Percentiles rank a stretch among this genome's conserved stretches.
Evolutionary conservation across 2,113 vertebrate species (phyloP).

Genomic region (Tiliqua scincoides): DNA sequence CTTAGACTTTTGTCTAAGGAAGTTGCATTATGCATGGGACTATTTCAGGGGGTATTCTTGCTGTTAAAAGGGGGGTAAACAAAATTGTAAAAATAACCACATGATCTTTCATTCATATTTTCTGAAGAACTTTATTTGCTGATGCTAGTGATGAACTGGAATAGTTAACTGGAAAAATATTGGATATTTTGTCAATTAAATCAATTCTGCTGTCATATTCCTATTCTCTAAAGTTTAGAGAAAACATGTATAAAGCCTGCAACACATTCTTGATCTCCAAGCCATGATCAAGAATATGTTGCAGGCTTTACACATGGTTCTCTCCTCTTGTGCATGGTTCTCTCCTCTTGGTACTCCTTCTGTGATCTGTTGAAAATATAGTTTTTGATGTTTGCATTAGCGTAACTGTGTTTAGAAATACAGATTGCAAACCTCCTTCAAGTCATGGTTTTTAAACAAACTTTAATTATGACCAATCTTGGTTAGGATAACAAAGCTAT

Average conservation of each 20-base stretch:
- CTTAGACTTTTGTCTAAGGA: not conserved
- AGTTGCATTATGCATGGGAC: not conserved
- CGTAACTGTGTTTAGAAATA: too few species aligned
- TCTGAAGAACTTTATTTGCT: not conserved
- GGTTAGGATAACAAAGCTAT: too few species aligned
- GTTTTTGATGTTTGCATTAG: too few species aligned
- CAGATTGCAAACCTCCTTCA: too few species aligned
- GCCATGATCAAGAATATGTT: not conserved
- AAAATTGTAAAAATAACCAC: not conserved
- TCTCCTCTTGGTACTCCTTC: too few species aligned
- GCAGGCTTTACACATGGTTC: not conserved
- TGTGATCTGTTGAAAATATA: too few species aligned
- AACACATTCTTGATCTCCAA: too few species aligned
- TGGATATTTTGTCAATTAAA: not conserved
- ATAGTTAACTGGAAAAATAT: not conserved
- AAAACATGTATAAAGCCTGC: too few species aligned
- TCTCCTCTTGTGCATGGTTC: too few species aligned
- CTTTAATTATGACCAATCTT: too few species aligned
- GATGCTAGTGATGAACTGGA: not conserved
- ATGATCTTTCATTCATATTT: not conserved
- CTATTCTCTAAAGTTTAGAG: not conserved
- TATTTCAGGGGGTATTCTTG: not conserved
- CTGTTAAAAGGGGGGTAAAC: not conserved
- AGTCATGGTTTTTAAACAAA: too few species aligned
- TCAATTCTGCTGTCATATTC: not conserved